phyloP scores from a whole-genome alignment of 1,140 invertebrate genomes.

The Augochlora pura region DNA sequence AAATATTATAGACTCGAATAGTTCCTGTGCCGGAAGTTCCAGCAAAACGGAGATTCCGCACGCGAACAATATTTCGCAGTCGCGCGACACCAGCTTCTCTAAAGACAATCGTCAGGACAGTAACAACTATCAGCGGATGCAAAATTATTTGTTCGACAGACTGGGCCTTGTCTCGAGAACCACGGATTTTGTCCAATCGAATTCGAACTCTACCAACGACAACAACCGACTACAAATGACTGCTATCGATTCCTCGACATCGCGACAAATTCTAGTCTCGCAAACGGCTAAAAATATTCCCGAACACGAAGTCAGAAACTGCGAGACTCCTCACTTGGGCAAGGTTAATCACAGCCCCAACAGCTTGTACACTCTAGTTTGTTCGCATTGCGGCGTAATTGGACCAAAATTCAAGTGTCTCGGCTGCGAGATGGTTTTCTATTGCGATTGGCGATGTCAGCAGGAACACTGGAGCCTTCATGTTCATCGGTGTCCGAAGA shows the following conservation, averaged over 20 bases:
- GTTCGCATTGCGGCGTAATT: slow-evolving; percentile 66
- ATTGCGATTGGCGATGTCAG: slow-evolving; percentile 75
- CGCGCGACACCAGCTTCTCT: slow-evolving; percentile 4
- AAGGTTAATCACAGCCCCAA: slow-evolving; percentile 65
- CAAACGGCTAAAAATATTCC: background rate
- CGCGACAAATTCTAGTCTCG: background rate
- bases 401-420: slow-evolving; percentile 72
- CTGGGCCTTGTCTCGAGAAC: slow-evolving; percentile 22
- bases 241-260: background rate
- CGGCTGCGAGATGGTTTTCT: slow-evolving; percentile 71
- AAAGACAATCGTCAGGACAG: slow-evolving; percentile 30
- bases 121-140: slow-evolving; percentile 30
- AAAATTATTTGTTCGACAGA: slow-evolving; percentile 41
- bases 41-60: background rate
- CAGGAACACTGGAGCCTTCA: slow-evolving; percentile 73
- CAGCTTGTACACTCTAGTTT: slow-evolving; percentile 48
- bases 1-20: slow-evolving; percentile 13
- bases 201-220: slow-evolving; percentile 1
- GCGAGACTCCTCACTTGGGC: slow-evolving; percentile 69
- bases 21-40: background rate
- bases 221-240: background rate
- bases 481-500: slow-evolving; percentile 71
- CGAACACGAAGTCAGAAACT: slow-evolving; percentile 51
- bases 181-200: slow-evolving; percentile 29
- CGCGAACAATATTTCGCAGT: background rate